Percentiles rank a stretch among this genome's conserved stretches.
phyloP scores from a whole-genome alignment of 2,888 invertebrate species.

The Venusia cambrica region DNA sequence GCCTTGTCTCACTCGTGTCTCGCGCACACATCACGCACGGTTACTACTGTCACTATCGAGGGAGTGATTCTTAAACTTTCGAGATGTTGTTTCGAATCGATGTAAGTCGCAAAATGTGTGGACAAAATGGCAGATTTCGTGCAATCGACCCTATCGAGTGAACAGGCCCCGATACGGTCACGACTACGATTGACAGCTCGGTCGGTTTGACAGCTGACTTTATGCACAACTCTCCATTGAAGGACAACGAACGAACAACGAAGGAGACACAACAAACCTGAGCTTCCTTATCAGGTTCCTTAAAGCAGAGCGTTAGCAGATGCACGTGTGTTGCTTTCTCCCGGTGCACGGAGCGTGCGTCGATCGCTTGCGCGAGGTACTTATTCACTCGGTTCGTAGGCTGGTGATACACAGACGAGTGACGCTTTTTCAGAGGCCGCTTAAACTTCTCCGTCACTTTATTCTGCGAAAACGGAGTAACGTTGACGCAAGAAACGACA shows the following conservation, averaged over 20 bases:
- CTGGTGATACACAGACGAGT: conserved; percentile 92
- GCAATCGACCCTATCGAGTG: too few species aligned
- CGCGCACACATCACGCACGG: too few species aligned
- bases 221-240: too few species aligned
- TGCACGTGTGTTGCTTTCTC: conserved; percentile 95
- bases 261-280: conserved; percentile 71
- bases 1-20: too few species aligned
- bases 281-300: conserved; percentile 90
- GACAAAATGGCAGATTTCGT: too few species aligned
- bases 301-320: conserved; percentile 91
- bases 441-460: conserved; percentile 94
- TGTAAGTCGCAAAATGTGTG: too few species aligned
- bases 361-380: conserved; percentile 94
- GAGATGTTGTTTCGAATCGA: too few species aligned
- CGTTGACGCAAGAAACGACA: conserved; percentile 38
- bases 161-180: too few species aligned
- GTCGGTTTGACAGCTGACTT: too few species aligned
- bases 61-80: too few species aligned
- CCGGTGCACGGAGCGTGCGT: conserved; percentile 93
- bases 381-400: conserved; percentile 96
- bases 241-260: not conserved
- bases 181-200: too few species aligned
- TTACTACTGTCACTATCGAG: too few species aligned
- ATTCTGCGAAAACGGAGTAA: conserved; percentile 80
- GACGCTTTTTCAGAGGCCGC: conserved; percentile 92